Conservation (phyloP, 2,797 vertebrate species). For the Xerus rutilus region DNA sequence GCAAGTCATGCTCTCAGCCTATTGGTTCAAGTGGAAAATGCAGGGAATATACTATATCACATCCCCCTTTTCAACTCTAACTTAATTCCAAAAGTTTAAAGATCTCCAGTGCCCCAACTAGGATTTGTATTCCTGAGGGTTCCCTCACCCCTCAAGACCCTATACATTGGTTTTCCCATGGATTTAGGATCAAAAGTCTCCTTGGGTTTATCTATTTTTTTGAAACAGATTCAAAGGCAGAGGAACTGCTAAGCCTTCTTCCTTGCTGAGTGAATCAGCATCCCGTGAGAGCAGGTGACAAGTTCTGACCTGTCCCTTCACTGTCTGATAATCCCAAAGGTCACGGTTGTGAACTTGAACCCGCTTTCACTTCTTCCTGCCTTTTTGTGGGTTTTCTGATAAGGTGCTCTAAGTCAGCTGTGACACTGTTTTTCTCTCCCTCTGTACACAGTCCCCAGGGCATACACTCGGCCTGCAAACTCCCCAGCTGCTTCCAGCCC, state of each 20-base stretch:
- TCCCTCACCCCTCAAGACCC: neutral
- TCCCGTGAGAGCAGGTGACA: conserved; percentile 73
- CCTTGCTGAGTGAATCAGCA: conserved; percentile 70
- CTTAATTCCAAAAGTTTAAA: neutral
- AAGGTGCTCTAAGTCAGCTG: conserved; percentile 44
- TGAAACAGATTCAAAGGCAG: conserved; percentile 79
- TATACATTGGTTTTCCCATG: conserved; percentile 71
- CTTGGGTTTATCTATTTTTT: conserved; percentile 71
- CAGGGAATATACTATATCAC: neutral
- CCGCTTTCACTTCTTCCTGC: conserved; percentile 63
- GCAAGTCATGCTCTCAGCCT: neutral
- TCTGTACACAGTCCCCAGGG: conserved; percentile 71
- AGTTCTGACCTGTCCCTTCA: conserved; percentile 64
- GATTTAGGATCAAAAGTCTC: conserved; percentile 77
- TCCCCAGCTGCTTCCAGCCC: conserved; percentile 81
- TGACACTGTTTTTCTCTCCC: neutral
- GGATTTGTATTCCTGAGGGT: conserved; percentile 22
- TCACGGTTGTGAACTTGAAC: conserved; percentile 68
- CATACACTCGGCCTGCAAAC: neutral
- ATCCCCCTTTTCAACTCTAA: neutral
- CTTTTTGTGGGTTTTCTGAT: neutral
- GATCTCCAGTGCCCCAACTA: neutral
- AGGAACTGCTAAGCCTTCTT: conserved; percentile 55
- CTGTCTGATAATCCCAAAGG: conserved; percentile 74
- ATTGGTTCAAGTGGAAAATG: conserved; percentile 18